Evolutionary conservation across 2,113 vertebrate genomes (phyloP).

Genomic region (Puffinus mauretanicus): DNA sequence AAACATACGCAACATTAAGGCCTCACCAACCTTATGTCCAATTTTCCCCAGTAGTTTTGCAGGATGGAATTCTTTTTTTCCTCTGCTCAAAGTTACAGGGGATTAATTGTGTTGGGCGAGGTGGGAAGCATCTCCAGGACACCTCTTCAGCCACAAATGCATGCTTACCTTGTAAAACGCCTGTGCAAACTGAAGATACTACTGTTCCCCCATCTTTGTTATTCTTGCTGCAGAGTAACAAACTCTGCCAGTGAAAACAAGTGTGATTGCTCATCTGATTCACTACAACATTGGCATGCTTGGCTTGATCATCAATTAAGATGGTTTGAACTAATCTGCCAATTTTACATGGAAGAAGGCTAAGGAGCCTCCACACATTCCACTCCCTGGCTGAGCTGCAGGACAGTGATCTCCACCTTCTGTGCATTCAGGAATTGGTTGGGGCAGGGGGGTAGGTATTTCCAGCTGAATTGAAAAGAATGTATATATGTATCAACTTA

Average conservation of each 20-base stretch:
- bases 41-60: not conserved
- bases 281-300: not conserved
- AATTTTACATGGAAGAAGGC: not conserved
- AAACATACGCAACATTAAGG: not conserved
- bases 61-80: not conserved
- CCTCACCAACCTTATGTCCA: rapidly evolving
- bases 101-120: not conserved
- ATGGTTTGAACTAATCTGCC: not conserved
- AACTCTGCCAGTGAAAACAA: not conserved
- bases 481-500: not conserved
- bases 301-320: not conserved
- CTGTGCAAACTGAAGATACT: not conserved
- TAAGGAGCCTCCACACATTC: not conserved
- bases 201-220: not conserved
- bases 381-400: not conserved
- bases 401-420: not conserved
- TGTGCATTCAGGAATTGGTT: not conserved
- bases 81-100: not conserved
- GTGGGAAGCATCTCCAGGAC: not conserved
- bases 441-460: rapidly evolving
- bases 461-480: not conserved
- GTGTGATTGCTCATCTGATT: not conserved
- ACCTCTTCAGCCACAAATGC: not conserved
- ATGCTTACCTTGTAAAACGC: not conserved
- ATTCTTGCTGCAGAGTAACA: not conserved